Base-by-base conservation (phyloP, 2,888 invertebrate genomes). In the Diogma glabrata region DNA sequence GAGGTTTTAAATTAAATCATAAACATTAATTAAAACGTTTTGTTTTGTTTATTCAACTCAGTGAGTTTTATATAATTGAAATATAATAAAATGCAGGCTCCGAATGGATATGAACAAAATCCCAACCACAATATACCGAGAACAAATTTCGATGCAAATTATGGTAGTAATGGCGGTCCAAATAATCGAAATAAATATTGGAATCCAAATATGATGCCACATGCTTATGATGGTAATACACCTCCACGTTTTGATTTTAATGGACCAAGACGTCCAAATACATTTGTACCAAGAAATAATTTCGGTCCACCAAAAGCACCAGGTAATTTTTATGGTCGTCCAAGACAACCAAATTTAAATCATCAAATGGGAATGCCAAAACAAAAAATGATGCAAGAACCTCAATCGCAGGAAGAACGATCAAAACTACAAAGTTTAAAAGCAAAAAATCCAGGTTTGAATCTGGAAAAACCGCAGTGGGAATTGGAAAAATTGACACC, bases 401-500 rank as follows among this genome's bases (percentile, higher is more conserved):
- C 26, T 12, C 47, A 47, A 3, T 63, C 65, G 4, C 70, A 70
- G 53, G 70, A 70, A 53, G 70, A 70, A 48, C 66, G 75, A 6
- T 75, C 78, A 47, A 78, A 77, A 61, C 58, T 75, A 55, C 78
- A 76, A 58, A 78, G 79, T 59, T 73, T 78, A 62, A 80, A 80
- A 63, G 79, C 81, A 1, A 84, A 84, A 62, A 81, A 81, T 64
- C 84, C 84, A 10, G 84, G 84, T 49, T 81, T 83, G 57, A 76
- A 76, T 58, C 69, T 87, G 55, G 75, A 79, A 14, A 89, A 87
- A 62, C 92, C 93, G 4, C 78, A 78, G 57, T 96, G 95, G 95
- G 78, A 78, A 57, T 96, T 95, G 94, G 89, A 92, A 58, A 70
- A 71, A 51, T 72, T 96, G 56, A 81, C 84, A 59, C 84, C 86